phyloP scores from a whole-genome alignment of 1,140 invertebrate species.

The Arion vulgaris region DNA sequence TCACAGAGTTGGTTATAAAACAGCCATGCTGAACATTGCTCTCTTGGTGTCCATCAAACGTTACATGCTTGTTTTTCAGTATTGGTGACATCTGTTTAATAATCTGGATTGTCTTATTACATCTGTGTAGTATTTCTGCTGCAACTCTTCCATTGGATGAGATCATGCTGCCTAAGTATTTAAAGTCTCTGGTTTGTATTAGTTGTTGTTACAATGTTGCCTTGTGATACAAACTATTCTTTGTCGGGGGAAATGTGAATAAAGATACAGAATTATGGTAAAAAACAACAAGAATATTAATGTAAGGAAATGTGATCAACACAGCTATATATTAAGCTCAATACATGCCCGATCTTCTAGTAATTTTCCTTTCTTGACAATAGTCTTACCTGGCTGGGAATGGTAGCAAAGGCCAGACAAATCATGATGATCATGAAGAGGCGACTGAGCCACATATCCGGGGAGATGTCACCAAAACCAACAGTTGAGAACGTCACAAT shows the following conservation, averaged over 20 bases:
- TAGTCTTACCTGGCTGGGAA: conserved; percentile 87
- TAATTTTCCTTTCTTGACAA: too few relatives aligned
- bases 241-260: too few relatives aligned
- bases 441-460: conserved; percentile 96
- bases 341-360: background rate
- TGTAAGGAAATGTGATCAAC: background rate
- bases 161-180: too few relatives aligned
- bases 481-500: conserved; percentile 97
- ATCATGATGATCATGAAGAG: conserved; percentile 96
- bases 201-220: background rate
- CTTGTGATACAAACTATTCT: background rate
- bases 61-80: too few relatives aligned
- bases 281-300: background rate
- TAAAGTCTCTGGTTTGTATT: too few relatives aligned
- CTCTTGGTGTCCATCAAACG: too few relatives aligned
- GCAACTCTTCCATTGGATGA: too few relatives aligned
- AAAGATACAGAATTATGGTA: background rate
- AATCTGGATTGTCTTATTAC: too few relatives aligned
- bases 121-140: too few relatives aligned
- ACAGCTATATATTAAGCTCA: background rate
- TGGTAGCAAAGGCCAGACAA: conserved; percentile 91
- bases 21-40: too few relatives aligned
- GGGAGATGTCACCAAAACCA: conserved; percentile 85
- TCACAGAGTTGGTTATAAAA: too few relatives aligned
- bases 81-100: too few relatives aligned